A percentile compares a stretch with the other conserved stretches of the same genome.
phyloP scores from a whole-genome alignment of 1,140 invertebrate genomes.

The Scaptomyza pallida region DNA sequence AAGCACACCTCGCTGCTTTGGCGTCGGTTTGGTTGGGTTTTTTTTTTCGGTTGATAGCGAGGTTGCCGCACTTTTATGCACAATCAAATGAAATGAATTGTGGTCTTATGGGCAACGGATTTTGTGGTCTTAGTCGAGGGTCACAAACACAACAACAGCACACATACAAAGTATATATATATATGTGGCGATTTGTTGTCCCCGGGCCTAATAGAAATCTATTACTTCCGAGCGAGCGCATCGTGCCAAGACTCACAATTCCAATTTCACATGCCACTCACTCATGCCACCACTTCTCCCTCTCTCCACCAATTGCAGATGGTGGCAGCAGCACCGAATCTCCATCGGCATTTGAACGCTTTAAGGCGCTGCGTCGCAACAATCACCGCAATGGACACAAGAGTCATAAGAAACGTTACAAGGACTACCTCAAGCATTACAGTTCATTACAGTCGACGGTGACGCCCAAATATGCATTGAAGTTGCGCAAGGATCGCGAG shows the following conservation, averaged over 20 bases:
- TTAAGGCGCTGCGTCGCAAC: constrained; percentile 68
- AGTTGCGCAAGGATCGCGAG: constrained; percentile 41
- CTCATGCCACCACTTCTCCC: background rate
- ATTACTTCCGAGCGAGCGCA: constrained; percentile 69
- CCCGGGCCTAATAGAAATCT: constrained; percentile 67
- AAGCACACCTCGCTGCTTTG: constrained; percentile 9
- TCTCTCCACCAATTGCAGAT: constrained; percentile 25
- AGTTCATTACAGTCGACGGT: constrained; percentile 11
- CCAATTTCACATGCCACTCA: background rate
- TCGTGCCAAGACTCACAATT: constrained; percentile 60
- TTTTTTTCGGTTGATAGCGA: constrained; percentile 21
- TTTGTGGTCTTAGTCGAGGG: constrained; percentile 51
- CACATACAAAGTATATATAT: background rate
- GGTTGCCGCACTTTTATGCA: constrained; percentile 55
- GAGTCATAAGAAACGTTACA: constrained; percentile 78
- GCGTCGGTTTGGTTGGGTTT: constrained; percentile 7
- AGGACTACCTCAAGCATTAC: constrained; percentile 70
- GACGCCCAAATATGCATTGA: constrained; percentile 34
- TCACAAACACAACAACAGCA: constrained; percentile 16
- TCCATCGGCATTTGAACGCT: constrained; percentile 66
- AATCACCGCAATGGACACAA: constrained; percentile 71
- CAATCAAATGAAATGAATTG: constrained; percentile 63
- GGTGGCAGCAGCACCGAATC: constrained; percentile 13
- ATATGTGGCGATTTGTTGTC: constrained; percentile 50
- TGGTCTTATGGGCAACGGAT: constrained; percentile 55